Evolutionary conservation across 2,113 vertebrate species (phyloP), one percentile per base, ranked within the genome.

Genomic region (Xiphophorus hellerii): DNA sequence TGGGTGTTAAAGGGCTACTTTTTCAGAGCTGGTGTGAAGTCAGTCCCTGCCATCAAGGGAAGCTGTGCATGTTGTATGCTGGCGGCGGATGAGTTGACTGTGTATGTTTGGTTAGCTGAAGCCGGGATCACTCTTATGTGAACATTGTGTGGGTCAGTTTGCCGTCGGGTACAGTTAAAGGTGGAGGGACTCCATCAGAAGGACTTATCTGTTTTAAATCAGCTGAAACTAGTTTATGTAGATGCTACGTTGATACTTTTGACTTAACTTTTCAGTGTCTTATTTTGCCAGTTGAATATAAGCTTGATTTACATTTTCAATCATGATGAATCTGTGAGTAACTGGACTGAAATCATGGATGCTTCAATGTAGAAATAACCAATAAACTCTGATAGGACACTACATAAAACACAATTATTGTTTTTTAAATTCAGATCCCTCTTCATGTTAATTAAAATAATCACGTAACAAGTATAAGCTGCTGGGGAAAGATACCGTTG

Each of bases 101-200:
- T 27, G 6, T 31, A 54, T 63, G 71, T 73, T 42, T 1, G 1
- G 25, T 71, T 75, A 66, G 20, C 78, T 62, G 13, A 62, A n/a
- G 62, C 58, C 37, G 62, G 62, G n/a, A 70, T 77, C 72, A 62
- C 77, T 83, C 74, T 73, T 76, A 84, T 9, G 30, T 80, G 73
- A 71, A 80, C 66, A 54, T 73, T 79, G 78, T 88, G 80, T 89
- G 81, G 87, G 81, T 92, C 85, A 87, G 71, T 83, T 64, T 78
- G 78, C 72, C 79, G 74, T 85, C 58, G 66, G 68, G 84, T 70
- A 62, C 62, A 70, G 82, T 84, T 84, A 79, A 75, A 80, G 85
- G 80, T 90, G 80, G 88, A 81, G 62, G 68, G 73, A 89, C 79
- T 62, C 51, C 62, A 63, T 76, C 86, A 65, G 71, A 75, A 71